Evolutionary conservation across 1,140 invertebrate species (phyloP).

Genomic region (Cardiocondyla obscurior): DNA sequence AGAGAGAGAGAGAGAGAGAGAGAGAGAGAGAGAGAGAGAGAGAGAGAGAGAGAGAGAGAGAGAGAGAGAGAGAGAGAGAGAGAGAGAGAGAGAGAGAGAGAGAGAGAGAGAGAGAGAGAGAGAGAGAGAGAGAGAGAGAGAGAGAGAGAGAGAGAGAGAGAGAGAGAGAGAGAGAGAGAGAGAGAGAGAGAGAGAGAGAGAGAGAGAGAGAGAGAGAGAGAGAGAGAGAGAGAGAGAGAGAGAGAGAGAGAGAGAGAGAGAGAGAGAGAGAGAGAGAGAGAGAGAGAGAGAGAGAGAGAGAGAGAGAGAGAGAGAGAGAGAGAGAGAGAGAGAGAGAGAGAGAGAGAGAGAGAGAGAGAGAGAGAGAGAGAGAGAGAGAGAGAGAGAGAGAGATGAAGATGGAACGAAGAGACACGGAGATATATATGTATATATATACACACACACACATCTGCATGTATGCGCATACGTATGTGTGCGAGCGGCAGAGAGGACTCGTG

Average conservation of each 20-base stretch:
- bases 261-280: slow-evolving; percentile 22
- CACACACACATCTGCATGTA: background rate
- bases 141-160: background rate
- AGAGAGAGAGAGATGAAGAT: slow-evolving; percentile 11
- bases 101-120: slow-evolving; percentile 22
- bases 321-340: slow-evolving; percentile 15
- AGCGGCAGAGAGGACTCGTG: slow-evolving; percentile 22
- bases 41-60: slow-evolving; percentile 9
- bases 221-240: slow-evolving; percentile 8
- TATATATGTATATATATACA: background rate
- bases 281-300: slow-evolving; percentile 11
- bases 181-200: slow-evolving; percentile 12
- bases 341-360: slow-evolving; percentile 12
- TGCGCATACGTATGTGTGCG: slow-evolving; percentile 5
- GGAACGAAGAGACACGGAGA: background rate
- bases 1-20: slow-evolving; percentile 15
- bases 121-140: slow-evolving; percentile 11
- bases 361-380: slow-evolving; percentile 9
- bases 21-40: slow-evolving; percentile 12
- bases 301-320: background rate
- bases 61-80: slow-evolving; percentile 8
- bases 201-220: slow-evolving; percentile 9
- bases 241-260: slow-evolving; percentile 1
- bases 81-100: slow-evolving; percentile 1
- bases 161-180: slow-evolving; percentile 15